Base-by-base conservation (phyloP, 2,888 invertebrate species). In the Congeria kusceri region DNA sequence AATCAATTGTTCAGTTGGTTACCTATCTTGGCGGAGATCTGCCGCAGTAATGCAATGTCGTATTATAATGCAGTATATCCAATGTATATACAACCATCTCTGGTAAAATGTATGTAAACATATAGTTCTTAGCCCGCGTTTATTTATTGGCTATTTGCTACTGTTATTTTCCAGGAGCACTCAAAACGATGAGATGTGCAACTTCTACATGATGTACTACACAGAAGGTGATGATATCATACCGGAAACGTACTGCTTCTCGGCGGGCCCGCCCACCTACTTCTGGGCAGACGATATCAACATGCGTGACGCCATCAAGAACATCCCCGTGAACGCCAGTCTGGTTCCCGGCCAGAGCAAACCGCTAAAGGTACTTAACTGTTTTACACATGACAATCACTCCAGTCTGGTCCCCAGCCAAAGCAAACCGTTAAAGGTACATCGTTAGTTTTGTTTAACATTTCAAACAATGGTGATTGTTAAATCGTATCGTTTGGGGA, bases 211-310 rank as follows among this genome's bases (percentile, higher is more conserved):
- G 75, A 93, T 94, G 94, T 93, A 91, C 85, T 93, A 92, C 83
- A 92, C 89, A 75, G 80, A 90, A 5, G 90, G 89, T 0, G 87
- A 89, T 53, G 70, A 87, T 4, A 80, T 86, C 27, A 74, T 90
- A 66, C 58, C 80, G 7, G 66, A 83, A 11, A 83, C 86, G 47
- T 84, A 86, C 76, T 93, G 93, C 80, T 90, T 88, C 77, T 80
- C 96, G 4, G 93, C 94, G 67, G 98, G 98, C 7, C 97, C 98
- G 1, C 98, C 98, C 0, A 93, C 93, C 84, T 98, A 96, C 93
- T 96, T 96, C 93, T 98, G 98, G 98, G 78, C 73, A 3, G 77
- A 86, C 28, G 87, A 81, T 46, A 32, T 56, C 0, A 44, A 49
- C 32, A 80, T 84, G 67, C 64, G 67, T 5, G 56, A 66, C 0